Base-by-base conservation (phyloP, 2,113 vertebrate genomes). In the Chloropsis cyanopogon region DNA sequence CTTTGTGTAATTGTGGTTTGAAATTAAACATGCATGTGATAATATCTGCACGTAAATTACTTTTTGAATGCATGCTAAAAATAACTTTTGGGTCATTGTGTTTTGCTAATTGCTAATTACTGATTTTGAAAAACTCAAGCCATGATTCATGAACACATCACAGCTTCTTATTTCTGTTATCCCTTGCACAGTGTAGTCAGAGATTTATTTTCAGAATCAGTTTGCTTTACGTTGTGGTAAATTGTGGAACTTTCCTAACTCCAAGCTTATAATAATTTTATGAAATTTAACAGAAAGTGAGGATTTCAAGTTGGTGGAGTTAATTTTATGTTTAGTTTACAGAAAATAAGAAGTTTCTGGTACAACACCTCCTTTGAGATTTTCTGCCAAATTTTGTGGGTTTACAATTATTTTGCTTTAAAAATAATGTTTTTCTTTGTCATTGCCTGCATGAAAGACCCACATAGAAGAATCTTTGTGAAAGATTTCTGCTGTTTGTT, bases 121-220 rank as follows among this genome's bases (percentile, higher is more conserved):
- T 82, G 44, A 86, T 88, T 96, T 89, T 54, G 12, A 95, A 96
- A 84, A 97, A 73, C 44, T 89, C 64, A 77, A 86, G 79, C 78
- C 44, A 10, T 96, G 75, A 93, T 97, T 96, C 88, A 73, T 92
- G 46, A 95, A 90, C 81, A 71, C 66, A 54, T 88, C 61, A 61
- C 88, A 52, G 82, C 50, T 95, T 89, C 90, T 90, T 96, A 41
- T 88, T 65, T 91, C 39, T 80, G 52, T 94, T 97, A 95, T 75
- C 53, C 63, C 50, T 69, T 90, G 14, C 73, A 90, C 35, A 66
- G 59, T 84, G n/a, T 69, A 91, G 47, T 73, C 35, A 28, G 37
- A 60, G 56, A 82, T 89, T 95, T 91, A 91, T 97, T 97, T 98
- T 96, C 94, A 96, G 90, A 95, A 95, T 50, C 80, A 87, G 4